Percentiles rank a stretch among this genome's conserved stretches.
Evolutionary conservation across 2,113 vertebrate genomes (phyloP).

Genomic region (Tor tambroides): DNA sequence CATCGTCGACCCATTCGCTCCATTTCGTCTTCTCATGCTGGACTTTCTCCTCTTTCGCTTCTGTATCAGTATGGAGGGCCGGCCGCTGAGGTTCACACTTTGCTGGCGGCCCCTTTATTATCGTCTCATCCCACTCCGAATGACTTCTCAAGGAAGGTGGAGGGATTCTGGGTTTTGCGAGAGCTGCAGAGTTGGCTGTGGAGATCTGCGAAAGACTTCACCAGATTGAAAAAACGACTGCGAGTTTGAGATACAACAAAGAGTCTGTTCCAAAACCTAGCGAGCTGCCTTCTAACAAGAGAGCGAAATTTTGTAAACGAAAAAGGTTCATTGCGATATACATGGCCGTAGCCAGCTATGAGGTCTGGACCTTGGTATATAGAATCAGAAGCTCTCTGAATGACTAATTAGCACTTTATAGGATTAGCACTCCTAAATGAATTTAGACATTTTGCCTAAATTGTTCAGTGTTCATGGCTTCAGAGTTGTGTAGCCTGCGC

Average conservation of each 20-base stretch:
- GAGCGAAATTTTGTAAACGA: neutral
- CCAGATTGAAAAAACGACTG: conserved; percentile 89
- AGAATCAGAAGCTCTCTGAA: neutral
- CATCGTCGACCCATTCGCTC: conserved; percentile 51
- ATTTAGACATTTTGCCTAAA: no score
- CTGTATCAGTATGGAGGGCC: conserved; percentile 70
- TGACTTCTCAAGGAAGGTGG: conserved; percentile 94
- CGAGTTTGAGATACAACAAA: conserved; percentile 62
- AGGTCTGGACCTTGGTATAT: no score
- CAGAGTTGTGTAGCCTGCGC: no score
- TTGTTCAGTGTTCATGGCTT: no score
- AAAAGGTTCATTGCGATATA: neutral
- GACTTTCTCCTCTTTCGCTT: conserved; percentile 73
- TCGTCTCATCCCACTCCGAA: conserved; percentile 73
- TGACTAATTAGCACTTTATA: neutral
- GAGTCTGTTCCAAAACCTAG: neutral
- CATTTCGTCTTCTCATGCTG: neutral
- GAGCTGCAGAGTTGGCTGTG: conserved; percentile 98
- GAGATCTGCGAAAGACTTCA: conserved; percentile 97
- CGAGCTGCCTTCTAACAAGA: neutral
- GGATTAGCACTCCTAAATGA: neutral
- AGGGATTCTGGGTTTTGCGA: conserved; percentile 94
- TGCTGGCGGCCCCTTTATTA: conserved; percentile 67
- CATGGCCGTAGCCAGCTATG: no score
- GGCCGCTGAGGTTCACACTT: conserved; percentile 67